Percentiles rank a stretch among this genome's conserved stretches.
These are phyloP conservation scores for Macquaria australasica DNA, from an alignment of 2,113 vertebrate species.

Conservation along the genomic window DNA sequence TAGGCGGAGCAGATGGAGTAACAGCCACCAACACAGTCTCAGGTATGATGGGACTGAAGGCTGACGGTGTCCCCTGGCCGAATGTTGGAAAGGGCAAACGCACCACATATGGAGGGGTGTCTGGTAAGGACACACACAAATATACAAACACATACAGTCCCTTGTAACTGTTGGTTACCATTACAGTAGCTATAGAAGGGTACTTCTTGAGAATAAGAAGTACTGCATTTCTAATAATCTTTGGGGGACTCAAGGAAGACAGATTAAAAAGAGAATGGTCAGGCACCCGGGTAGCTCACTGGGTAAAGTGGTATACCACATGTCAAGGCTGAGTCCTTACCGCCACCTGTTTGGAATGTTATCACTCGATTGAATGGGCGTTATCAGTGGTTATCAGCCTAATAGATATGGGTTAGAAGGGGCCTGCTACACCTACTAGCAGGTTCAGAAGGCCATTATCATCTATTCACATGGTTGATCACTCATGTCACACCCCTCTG, in stretches of 20 bases:
- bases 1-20: constrained; percentile 93
- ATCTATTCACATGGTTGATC: too few relatives aligned
- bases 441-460: too few relatives aligned
- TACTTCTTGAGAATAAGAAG: too few relatives aligned
- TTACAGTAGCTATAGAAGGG: background rate
- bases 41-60: constrained; percentile 92
- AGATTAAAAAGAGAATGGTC: background rate
- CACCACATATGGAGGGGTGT: constrained; percentile 93
- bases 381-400: too few relatives aligned
- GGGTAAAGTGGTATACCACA: too few relatives aligned
- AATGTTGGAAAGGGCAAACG: constrained; percentile 87
- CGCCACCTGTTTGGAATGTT: too few relatives aligned
- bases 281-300: too few relatives aligned
- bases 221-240: background rate
- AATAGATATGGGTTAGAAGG: too few relatives aligned
- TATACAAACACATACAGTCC: background rate
- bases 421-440: too few relatives aligned
- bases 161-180: background rate
- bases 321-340: too few relatives aligned
- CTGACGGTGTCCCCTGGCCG: constrained; percentile 92
- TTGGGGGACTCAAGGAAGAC: background rate
- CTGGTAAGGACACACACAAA: constrained; percentile 84
- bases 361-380: too few relatives aligned
- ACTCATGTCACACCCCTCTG: too few relatives aligned
- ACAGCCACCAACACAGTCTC: constrained; percentile 97